phyloP scores from a whole-genome alignment of 2,888 invertebrate genomes.

The Ypsolopha scabrella region DNA sequence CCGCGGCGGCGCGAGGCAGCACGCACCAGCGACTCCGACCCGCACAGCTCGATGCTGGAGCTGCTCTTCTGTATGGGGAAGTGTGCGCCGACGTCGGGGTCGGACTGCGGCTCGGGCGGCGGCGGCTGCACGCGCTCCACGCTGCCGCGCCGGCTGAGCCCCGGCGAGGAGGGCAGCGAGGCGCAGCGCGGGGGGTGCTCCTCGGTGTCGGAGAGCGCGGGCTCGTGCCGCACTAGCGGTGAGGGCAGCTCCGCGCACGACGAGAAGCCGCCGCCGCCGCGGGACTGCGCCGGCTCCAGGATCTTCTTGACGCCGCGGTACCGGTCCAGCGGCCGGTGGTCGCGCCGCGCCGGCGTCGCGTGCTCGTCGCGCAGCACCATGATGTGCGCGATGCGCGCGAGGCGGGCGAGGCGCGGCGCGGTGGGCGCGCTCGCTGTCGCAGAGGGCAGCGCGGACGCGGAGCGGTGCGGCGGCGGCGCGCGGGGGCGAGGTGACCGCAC shows the following conservation, averaged over 20 bases:
- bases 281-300: slow-evolving; percentile 72
- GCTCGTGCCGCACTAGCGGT: slow-evolving; percentile 56
- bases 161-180: slow-evolving; percentile 51
- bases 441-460: slow-evolving; percentile 17
- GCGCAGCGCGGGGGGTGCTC: slow-evolving; percentile 15
- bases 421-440: slow-evolving; percentile 2
- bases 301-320: slow-evolving; percentile 87
- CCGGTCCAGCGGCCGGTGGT: slow-evolving; percentile 78
- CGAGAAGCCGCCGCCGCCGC: slow-evolving; percentile 72
- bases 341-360: slow-evolving; percentile 75
- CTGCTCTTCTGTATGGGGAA: slow-evolving; percentile 18
- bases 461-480: slow-evolving; percentile 19
- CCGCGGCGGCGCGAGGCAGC: slow-evolving; percentile 75
- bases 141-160: slow-evolving; percentile 30
- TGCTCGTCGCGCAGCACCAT: slow-evolving; percentile 75
- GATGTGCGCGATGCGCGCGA: slow-evolving; percentile 1
- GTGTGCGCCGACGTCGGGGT: slow-evolving; percentile 12
- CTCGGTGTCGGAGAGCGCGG: neutral
- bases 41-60: slow-evolving; percentile 19
- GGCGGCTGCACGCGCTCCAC: slow-evolving; percentile 23
- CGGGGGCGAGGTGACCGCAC: slow-evolving; percentile 20
- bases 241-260: slow-evolving; percentile 84
- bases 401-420: slow-evolving; percentile 15
- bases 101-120: slow-evolving; percentile 14
- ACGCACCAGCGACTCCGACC: slow-evolving; percentile 19